A percentile compares a stretch with the other conserved stretches of the same genome.
phyloP scores from a whole-genome alignment of 2,113 vertebrate species.

The Varanus salvator region DNA sequence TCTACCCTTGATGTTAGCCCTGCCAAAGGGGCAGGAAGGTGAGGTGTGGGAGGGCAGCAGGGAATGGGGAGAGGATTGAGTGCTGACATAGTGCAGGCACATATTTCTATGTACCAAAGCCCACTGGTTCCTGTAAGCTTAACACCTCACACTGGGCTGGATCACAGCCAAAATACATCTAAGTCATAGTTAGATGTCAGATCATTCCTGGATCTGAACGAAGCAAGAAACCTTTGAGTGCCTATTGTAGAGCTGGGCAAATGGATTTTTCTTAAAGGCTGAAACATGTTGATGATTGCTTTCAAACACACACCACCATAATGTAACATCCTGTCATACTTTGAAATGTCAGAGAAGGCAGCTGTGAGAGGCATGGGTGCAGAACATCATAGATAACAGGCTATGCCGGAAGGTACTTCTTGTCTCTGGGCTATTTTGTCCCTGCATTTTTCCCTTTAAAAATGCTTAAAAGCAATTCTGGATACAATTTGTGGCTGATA shows the following conservation, averaged over 20 bases:
- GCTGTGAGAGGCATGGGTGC: background rate
- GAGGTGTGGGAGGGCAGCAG: background rate
- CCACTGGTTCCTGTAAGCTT: background rate
- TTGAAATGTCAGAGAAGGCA: background rate
- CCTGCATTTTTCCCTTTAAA: background rate
- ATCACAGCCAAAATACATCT: background rate
- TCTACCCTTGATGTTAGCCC: no score
- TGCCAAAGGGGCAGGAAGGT: background rate
- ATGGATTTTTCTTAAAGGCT: background rate
- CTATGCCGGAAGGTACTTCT: background rate
- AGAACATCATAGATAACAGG: background rate
- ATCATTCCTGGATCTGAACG: background rate
- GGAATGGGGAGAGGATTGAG: background rate
- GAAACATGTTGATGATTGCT: background rate
- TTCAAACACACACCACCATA: background rate
- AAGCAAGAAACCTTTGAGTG: background rate
- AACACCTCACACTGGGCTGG: background rate
- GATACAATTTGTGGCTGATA: background rate
- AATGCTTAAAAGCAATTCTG: constrained; percentile 9
- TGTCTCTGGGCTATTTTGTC: background rate
- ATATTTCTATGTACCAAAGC: background rate
- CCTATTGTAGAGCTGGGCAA: background rate
- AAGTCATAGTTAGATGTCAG: background rate
- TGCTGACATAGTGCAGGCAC: background rate
- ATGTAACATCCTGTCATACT: background rate